Conservation (phyloP, 2,797 vertebrate genomes). For the Trematomus bernacchii region DNA sequence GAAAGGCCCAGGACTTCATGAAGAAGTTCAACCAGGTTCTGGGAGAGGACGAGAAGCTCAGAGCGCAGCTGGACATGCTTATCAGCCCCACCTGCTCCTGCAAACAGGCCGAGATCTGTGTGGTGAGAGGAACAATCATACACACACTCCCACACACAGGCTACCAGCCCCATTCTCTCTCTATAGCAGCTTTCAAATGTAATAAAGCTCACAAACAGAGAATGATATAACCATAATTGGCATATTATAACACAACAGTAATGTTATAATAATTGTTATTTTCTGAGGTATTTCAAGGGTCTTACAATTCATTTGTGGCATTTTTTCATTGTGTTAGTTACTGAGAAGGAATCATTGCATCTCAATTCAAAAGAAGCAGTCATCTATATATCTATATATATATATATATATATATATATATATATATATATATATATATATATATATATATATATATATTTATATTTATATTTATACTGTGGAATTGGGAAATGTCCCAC, state of each 20-base stretch:
- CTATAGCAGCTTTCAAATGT: neutral
- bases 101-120: conserved; percentile 98
- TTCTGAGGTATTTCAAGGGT: no score
- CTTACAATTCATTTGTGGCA: no score
- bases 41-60: conserved; percentile 96
- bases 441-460: no score
- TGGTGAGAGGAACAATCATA: conserved; percentile 87
- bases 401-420: no score
- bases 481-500: neutral
- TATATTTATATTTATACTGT: neutral
- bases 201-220: no score
- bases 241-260: no score
- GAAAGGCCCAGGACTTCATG: conserved; percentile 99
- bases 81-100: conserved; percentile 98
- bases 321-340: neutral
- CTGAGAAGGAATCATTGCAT: neutral
- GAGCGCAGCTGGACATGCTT: conserved; percentile 93
- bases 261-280: no score
- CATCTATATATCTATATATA: no score
- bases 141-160: neutral
- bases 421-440: no score
- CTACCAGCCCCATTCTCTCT: neutral
- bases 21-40: conserved; percentile 99
- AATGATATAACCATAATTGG: no score
- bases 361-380: neutral